These are phyloP conservation scores for Ctenopoma kingsleyae DNA, from an alignment of 2,797 vertebrate species.

Conservation along the genomic window DNA sequence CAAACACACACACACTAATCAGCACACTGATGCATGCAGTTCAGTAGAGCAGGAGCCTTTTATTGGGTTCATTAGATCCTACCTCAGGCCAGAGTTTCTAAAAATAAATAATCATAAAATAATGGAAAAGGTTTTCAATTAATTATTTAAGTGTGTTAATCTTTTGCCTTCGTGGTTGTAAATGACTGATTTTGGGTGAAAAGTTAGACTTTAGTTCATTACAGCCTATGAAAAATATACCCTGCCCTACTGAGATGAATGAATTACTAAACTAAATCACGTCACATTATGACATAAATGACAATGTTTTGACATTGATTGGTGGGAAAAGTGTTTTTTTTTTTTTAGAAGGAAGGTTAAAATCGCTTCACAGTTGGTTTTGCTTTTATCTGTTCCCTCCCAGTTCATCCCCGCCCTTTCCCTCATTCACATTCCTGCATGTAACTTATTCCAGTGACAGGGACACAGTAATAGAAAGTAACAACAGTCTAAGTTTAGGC, in stretches of 20 bases:
- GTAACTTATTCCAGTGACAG: constrained; percentile 22
- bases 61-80: constrained; percentile 51
- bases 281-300: background rate
- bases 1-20: constrained; percentile 16
- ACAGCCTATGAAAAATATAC: background rate
- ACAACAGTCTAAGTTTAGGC: constrained; percentile 21
- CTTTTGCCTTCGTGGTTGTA: background rate
- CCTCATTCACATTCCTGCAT: constrained; percentile 23
- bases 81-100: constrained; percentile 31
- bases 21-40: constrained; percentile 31
- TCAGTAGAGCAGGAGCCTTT: constrained; percentile 42
- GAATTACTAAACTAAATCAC: background rate
- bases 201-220: background rate
- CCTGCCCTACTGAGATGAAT: background rate
- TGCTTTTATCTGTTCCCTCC: constrained; percentile 13
- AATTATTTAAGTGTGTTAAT: constrained; percentile 22
- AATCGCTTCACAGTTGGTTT: background rate
- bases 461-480: constrained; percentile 3
- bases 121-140: constrained; percentile 34
- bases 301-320: background rate
- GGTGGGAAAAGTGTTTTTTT: no score
- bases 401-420: constrained; percentile 9
- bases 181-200: background rate
- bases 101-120: constrained; percentile 45
- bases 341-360: background rate